phyloP scores from a whole-genome alignment of 2,888 invertebrate species.

The Fragum sueziense region DNA sequence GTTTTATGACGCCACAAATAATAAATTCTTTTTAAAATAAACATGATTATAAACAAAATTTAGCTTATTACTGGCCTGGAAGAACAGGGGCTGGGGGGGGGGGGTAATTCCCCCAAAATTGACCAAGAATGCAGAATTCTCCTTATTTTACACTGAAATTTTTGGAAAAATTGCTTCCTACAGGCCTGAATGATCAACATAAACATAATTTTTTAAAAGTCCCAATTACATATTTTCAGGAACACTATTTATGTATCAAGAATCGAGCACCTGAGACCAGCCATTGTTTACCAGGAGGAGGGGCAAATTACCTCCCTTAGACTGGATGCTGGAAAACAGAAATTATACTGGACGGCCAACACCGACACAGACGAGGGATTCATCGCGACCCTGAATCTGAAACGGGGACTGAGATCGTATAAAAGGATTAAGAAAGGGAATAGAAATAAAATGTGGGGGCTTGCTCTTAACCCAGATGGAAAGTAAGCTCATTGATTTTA shows the following conservation, averaged over 20 bases:
- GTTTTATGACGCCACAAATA: not conserved
- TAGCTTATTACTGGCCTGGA: too few relatives aligned
- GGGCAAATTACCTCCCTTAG: slow-evolving; percentile 65
- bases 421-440: slow-evolving; percentile 60
- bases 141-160: too few relatives aligned
- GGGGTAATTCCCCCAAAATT: too few relatives aligned
- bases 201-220: too few relatives aligned
- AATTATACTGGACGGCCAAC: slow-evolving; percentile 70
- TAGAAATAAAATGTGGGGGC: slow-evolving; percentile 68
- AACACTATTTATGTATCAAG: slow-evolving; percentile 66
- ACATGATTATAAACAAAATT: not conserved
- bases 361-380: slow-evolving; percentile 59
- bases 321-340: slow-evolving; percentile 64
- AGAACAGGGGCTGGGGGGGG: too few relatives aligned
- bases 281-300: slow-evolving; percentile 63
- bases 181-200: too few relatives aligned
- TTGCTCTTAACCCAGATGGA: slow-evolving; percentile 66
- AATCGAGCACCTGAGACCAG: slow-evolving; percentile 62
- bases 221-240: slow-evolving; percentile 58
- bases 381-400: slow-evolving; percentile 68
- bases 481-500: slow-evolving; percentile 72
- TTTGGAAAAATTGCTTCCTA: too few relatives aligned
- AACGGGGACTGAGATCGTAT: slow-evolving; percentile 61
- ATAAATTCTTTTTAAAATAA: not conserved
- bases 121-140: too few relatives aligned